Percentiles rank a stretch among this genome's conserved stretches.
Conservation (phyloP, 2,797 vertebrate genomes). For the Spheniscus humboldti region DNA sequence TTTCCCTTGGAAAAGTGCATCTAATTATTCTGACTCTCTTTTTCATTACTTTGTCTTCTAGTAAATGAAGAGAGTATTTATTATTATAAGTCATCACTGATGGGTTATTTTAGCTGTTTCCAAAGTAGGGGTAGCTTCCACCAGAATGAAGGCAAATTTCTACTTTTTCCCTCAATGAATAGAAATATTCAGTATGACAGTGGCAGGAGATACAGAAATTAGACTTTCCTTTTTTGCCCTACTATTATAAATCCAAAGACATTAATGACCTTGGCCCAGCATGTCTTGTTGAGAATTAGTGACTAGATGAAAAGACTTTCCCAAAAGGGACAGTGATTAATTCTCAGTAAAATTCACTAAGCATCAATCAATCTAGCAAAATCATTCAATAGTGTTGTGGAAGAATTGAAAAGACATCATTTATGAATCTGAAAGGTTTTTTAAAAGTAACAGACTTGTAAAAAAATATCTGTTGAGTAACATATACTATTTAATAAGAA, state of each 20-base stretch:
- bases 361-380: not conserved
- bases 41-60: not conserved
- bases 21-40: rapidly evolving
- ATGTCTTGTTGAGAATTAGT: slow-evolving; percentile 3
- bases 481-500: not conserved
- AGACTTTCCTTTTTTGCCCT: not conserved
- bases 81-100: not conserved
- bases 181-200: not conserved
- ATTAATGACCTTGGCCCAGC: not conserved
- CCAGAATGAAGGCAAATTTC: not conserved
- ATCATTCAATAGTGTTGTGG: not conserved
- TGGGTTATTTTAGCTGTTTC: not conserved
- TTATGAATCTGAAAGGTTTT: not conserved
- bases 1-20: not conserved
- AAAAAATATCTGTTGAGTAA: not conserved
- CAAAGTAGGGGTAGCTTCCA: not conserved
- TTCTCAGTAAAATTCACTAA: not conserved
- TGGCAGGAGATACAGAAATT: not conserved
- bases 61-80: not conserved
- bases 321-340: not conserved
- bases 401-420: not conserved
- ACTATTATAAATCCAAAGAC: not conserved
- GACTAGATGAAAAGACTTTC: not conserved
- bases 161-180: not conserved
- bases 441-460: not conserved